Percentiles rank a stretch among this genome's conserved stretches.
These are phyloP conservation scores for Notechis scutatus DNA, from an alignment of 2,113 vertebrate genomes.

Conservation along the genomic window DNA sequence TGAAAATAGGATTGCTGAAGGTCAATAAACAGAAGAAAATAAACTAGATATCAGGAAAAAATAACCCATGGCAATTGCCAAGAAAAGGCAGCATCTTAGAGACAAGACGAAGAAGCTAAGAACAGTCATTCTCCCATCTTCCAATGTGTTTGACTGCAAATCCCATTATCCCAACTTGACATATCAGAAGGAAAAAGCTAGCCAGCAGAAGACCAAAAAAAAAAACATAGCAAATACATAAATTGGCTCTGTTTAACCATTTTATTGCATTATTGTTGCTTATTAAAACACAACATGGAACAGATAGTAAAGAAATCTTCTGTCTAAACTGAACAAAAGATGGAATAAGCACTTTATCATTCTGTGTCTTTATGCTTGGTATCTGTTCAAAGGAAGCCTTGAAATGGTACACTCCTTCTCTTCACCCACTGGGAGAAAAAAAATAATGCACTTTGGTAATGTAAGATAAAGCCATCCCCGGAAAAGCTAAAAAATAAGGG, in stretches of 20 bases:
- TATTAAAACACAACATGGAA: constrained; percentile 30
- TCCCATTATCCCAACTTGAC: not conserved
- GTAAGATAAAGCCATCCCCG: constrained; percentile 59
- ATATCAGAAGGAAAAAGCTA: not conserved
- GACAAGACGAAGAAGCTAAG: not conserved
- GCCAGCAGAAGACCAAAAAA: not conserved
- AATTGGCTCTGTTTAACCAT: constrained; percentile 9
- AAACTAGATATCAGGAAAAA: not conserved
- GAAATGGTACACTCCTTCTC: constrained; percentile 1
- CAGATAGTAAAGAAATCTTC: constrained; percentile 35
- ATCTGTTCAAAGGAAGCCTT: constrained; percentile 17
- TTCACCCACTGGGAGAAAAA: constrained; percentile 19
- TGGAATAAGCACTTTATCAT: constrained; percentile 36
- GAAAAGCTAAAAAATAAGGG: not conserved
- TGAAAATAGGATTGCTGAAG: not conserved
- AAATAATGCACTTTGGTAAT: constrained; percentile 40
- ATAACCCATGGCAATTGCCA: not conserved
- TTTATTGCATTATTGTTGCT: constrained; percentile 44
- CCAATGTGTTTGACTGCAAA: not conserved
- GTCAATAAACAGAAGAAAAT: not conserved
- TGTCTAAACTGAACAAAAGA: constrained; percentile 34
- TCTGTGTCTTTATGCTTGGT: constrained; percentile 23
- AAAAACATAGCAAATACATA: not conserved
- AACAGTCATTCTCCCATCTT: not conserved
- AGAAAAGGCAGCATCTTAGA: not conserved